phyloP scores from a whole-genome alignment of 1,140 invertebrate species.

The Cyclina sinensis region DNA sequence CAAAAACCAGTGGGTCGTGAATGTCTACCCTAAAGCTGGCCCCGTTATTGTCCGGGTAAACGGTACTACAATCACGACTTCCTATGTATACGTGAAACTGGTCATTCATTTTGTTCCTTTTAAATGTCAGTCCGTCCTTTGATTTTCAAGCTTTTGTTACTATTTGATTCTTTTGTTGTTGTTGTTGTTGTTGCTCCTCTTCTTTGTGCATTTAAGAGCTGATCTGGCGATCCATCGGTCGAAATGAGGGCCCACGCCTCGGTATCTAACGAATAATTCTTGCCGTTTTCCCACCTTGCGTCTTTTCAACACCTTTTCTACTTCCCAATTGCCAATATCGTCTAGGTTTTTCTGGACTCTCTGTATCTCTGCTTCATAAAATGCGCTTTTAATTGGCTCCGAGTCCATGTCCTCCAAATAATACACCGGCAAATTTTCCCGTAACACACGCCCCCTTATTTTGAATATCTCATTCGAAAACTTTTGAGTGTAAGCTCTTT shows the following conservation, averaged over 20 bases:
- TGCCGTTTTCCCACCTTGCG: not conserved
- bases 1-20: not conserved
- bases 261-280: not conserved
- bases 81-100: constrained; percentile 6
- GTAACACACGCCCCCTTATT: not conserved
- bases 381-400: not conserved
- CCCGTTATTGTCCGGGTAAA: not conserved
- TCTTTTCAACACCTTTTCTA: not conserved
- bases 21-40: not conserved
- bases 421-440: not conserved
- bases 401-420: constrained; percentile 26
- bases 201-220: not conserved
- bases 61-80: not conserved
- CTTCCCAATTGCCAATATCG: not conserved
- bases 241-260: not conserved
- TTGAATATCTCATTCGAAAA: constrained; percentile 16
- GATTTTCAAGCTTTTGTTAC: too few species aligned
- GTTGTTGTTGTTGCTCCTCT: not conserved
- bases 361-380: constrained; percentile 8
- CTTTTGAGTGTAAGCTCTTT: not conserved
- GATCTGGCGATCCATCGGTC: not conserved
- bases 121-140: too few species aligned
- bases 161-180: too few species aligned
- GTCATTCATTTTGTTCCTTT: not conserved
- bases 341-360: not conserved